Evolutionary conservation across 1,140 invertebrate genomes (phyloP).

Genomic region (Trachymyrmex septentrionalis): DNA sequence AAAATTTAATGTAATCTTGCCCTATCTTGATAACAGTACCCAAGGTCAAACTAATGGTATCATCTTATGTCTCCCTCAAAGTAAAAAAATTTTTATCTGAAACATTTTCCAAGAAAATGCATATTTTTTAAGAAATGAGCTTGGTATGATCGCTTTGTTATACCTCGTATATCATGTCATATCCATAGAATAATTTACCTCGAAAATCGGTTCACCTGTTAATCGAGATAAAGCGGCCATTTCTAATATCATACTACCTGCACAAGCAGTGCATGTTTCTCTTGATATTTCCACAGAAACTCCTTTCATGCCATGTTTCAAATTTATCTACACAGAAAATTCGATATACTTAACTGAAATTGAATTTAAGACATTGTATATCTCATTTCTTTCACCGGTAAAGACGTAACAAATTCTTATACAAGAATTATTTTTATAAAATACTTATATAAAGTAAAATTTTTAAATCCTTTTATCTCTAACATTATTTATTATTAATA

Average conservation of each 20-base stretch:
- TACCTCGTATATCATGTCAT: neutral
- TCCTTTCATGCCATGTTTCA: slow-evolving; percentile 94
- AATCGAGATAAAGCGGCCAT: slow-evolving; percentile 98
- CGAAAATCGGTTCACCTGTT: slow-evolving; percentile 97
- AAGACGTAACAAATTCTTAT: neutral
- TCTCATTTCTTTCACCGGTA: neutral
- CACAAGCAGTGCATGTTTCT: slow-evolving; percentile 99
- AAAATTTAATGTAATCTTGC: too few species aligned
- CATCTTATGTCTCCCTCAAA: too few species aligned
- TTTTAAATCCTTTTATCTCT: too few species aligned
- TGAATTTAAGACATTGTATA: neutral
- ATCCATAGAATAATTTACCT: slow-evolving; percentile 86
- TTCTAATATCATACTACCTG: slow-evolving; percentile 99
- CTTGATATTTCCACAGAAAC: slow-evolving; percentile 91
- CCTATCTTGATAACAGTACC: too few species aligned
- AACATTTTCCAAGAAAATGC: neutral
- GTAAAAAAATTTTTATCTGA: neutral
- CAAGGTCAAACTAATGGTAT: too few species aligned
- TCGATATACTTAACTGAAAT: neutral
- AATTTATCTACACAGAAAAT: slow-evolving; percentile 91
- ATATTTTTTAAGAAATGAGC: too few species aligned
- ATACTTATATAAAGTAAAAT: too few species aligned
- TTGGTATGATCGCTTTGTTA: too few species aligned
- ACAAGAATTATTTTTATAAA: too few species aligned
- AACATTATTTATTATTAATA: too few species aligned